Conservation (phyloP, 2,113 vertebrate genomes). For the Hippolais icterina region DNA sequence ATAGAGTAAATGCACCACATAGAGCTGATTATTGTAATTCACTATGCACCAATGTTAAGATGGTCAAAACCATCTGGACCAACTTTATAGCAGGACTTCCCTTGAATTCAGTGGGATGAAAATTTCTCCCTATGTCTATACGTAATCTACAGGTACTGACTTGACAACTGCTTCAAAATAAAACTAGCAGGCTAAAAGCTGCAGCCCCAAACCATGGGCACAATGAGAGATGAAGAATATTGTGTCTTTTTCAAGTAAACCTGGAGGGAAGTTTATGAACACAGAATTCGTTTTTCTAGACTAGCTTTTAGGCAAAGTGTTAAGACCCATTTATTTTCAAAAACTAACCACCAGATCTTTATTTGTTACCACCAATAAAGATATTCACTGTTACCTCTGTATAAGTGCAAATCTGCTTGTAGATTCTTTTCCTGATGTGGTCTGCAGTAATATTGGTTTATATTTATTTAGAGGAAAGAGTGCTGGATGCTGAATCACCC, state of each 20-base stretch:
- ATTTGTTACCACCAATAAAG: not conserved
- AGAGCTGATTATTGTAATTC: not conserved
- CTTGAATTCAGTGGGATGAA: not conserved
- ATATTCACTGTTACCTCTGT: not conserved
- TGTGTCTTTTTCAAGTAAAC: not conserved
- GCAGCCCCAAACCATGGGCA: not conserved
- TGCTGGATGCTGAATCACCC: not conserved
- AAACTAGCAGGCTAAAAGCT: not conserved
- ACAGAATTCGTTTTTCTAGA: not conserved
- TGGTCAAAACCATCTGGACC: not conserved
- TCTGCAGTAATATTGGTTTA: not conserved
- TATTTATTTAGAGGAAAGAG: not conserved
- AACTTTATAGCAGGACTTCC: not conserved
- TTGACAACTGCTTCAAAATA: not conserved
- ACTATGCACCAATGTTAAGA: not conserved
- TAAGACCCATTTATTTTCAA: not conserved
- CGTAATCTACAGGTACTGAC: not conserved
- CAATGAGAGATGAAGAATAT: not conserved
- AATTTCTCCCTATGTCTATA: not conserved
- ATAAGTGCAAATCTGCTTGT: not conserved
- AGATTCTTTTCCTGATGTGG: not conserved
- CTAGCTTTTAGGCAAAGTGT: not conserved
- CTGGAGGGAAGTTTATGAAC: not conserved
- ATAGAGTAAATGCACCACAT: not conserved
- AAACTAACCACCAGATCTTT: not conserved